phyloP scores from a whole-genome alignment of 2,888 invertebrate genomes.

The Pycnomerus fuliginosus region DNA sequence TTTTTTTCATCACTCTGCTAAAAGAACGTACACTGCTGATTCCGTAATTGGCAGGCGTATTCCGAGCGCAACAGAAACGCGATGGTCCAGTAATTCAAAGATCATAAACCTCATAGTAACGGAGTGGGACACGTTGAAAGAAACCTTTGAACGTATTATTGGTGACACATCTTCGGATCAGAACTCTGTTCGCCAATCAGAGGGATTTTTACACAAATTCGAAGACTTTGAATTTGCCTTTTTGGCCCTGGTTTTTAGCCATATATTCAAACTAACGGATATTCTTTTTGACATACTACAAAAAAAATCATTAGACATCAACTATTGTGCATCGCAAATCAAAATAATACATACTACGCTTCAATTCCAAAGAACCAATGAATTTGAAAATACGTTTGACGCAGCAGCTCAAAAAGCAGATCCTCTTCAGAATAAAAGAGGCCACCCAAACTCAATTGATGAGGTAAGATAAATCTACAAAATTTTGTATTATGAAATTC shows the following conservation, averaged over 20 bases:
- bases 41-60: neutral
- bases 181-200: slow-evolving; percentile 21
- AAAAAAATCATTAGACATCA: slow-evolving; percentile 27
- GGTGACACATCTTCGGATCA: slow-evolving; percentile 19
- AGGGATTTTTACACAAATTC: slow-evolving; percentile 26
- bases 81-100: slow-evolving; percentile 26
- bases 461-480: too few species aligned
- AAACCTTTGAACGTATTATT: slow-evolving; percentile 25
- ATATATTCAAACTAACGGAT: slow-evolving; percentile 26
- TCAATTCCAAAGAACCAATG: too few species aligned
- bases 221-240: slow-evolving; percentile 30
- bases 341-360: slow-evolving; percentile 1
- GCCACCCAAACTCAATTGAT: too few species aligned
- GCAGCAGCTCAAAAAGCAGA: too few species aligned
- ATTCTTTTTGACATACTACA: slow-evolving; percentile 23
- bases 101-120: slow-evolving; percentile 15
- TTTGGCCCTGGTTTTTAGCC: slow-evolving; percentile 25
- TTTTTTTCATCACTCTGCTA: slow-evolving; percentile 28
- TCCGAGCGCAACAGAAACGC: slow-evolving; percentile 6
- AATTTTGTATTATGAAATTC: too few species aligned
- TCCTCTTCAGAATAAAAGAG: too few species aligned
- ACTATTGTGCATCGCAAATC: slow-evolving; percentile 25
- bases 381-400: too few species aligned
- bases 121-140: slow-evolving; percentile 29
- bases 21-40: slow-evolving; percentile 8